phyloP scores from a whole-genome alignment of 2,113 vertebrate species.

The Malurus elegans region DNA sequence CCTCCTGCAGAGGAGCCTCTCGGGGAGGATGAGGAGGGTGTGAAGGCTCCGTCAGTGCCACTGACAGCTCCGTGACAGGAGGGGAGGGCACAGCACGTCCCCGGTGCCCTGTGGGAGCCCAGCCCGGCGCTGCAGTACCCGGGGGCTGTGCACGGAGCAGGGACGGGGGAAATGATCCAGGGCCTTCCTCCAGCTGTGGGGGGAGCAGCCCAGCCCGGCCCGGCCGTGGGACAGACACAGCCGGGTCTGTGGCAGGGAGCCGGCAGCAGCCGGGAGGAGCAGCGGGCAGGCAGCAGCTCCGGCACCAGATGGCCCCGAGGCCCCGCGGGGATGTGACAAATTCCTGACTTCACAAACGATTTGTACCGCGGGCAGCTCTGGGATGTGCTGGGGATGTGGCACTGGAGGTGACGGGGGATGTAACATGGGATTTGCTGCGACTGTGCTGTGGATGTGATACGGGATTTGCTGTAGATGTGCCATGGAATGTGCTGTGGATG shows the following conservation, averaged over 20 bases:
- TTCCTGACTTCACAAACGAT: background rate
- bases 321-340: background rate
- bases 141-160: background rate
- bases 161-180: background rate
- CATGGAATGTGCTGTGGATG: no score
- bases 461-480: no score
- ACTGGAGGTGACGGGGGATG: no score
- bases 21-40: background rate
- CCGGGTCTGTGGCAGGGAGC: background rate
- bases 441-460: background rate
- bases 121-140: rapidly evolving
- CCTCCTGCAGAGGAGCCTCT: background rate
- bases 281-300: background rate
- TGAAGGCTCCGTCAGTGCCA: background rate
- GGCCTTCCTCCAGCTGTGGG: background rate
- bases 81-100: background rate
- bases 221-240: background rate
- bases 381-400: background rate
- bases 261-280: background rate
- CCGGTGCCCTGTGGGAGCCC: background rate
- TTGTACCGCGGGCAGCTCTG: rapidly evolving
- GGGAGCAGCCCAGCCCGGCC: background rate
- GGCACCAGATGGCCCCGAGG: background rate
- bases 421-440: no score
- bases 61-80: background rate